Evolutionary conservation across 1,140 invertebrate genomes (phyloP), one percentile per base, ranked within the genome.

Genomic region (Chlorops oryzae): DNA sequence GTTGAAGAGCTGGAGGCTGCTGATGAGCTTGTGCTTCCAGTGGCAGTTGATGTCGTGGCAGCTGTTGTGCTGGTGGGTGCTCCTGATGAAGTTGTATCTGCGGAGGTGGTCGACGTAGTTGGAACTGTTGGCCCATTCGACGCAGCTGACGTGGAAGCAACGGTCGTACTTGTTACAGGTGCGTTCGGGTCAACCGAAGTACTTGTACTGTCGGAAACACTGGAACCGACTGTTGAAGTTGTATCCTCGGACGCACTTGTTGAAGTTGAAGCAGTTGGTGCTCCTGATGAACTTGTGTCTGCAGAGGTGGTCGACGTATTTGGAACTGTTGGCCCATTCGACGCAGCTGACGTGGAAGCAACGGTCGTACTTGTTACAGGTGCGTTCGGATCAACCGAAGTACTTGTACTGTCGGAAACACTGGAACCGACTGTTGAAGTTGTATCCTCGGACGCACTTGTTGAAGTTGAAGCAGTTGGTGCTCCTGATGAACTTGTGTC

Each of bases 221-320:
- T 53, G 6, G 39, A 27, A 7, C 18, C 24, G 5, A 32, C 42
- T 2, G 50, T 23, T 18, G 38, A 5, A 7, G n/a, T 41, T 15
- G 38, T 22, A 12, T 15, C 38, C 6, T 10, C 37, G 9, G 37
- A 17, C 7, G 13, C 37, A 17, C 15, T 39, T 9, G 37, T 9
- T 10, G 9, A 9, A 6, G 17, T 17, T 13, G 37, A 17, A 10
- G 13, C 37, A 17, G 6, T 39, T 39, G 37, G 37, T 7, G 6
- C 37, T 10, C 9, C 37, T 39, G 37, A 17, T 39, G 22, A 42
- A 23, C 52, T 57, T 10, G 55, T 51, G 21, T 55, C 48, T 2
- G 24, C 20, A n/a, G 55, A 43, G 13, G 55, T 42, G 25, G 52
- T 57, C 9, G 55, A 52, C 17, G 54, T 45, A 3, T 25, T 17